phyloP scores from a whole-genome alignment of 2,113 vertebrate species.

The Corythornis cristatus region DNA sequence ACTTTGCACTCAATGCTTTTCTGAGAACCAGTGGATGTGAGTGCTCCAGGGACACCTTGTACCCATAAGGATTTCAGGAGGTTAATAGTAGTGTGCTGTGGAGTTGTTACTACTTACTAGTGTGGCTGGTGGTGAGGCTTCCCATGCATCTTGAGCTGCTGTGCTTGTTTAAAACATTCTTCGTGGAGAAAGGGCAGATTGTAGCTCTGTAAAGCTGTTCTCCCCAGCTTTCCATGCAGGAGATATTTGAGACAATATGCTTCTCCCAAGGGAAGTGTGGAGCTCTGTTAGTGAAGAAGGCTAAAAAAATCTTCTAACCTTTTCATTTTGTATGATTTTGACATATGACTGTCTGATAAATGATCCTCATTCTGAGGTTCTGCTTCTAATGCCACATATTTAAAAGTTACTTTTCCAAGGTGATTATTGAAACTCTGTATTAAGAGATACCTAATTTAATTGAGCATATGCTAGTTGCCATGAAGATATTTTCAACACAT shows the following conservation, averaged over 20 bases:
- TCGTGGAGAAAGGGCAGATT: background rate
- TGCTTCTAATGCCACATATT: background rate
- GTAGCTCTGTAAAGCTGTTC: background rate
- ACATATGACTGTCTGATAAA: background rate
- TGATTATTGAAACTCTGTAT: background rate
- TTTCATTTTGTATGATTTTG: background rate
- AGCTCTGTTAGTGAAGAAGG: background rate
- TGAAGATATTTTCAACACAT: slow-evolving; percentile 21
- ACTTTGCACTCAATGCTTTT: accelerated
- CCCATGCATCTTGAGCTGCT: background rate
- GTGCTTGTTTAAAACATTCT: background rate
- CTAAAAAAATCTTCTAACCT: background rate
- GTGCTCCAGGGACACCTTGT: background rate
- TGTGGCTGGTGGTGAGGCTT: background rate
- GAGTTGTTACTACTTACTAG: background rate
- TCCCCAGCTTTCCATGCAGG: background rate
- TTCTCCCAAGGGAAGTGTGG: background rate
- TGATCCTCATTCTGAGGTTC: background rate
- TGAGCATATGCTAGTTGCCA: background rate
- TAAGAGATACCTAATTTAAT: background rate
- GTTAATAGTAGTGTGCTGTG: background rate
- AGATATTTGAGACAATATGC: background rate
- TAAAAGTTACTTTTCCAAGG: slow-evolving; percentile 21
- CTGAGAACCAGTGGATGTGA: background rate
- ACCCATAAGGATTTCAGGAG: background rate